Conservation (phyloP, 2,797 vertebrate genomes). For the Amblyraja radiata region DNA sequence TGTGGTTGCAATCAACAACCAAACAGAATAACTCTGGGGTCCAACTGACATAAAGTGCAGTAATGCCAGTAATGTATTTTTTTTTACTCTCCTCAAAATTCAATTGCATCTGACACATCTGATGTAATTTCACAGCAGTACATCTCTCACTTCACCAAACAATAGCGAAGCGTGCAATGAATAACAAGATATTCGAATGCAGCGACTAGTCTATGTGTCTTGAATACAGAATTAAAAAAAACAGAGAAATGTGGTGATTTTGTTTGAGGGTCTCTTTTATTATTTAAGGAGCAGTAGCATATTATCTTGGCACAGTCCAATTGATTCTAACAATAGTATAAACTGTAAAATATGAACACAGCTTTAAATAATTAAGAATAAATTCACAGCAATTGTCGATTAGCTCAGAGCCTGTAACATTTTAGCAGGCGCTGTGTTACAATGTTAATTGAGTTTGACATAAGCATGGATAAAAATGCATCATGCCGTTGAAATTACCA, state of each 20-base stretch:
- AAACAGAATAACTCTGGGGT: not conserved
- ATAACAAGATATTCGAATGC: conserved; percentile 28
- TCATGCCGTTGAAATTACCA: conserved; percentile 61
- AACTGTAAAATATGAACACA: conserved; percentile 47
- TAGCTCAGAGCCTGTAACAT: conserved; percentile 48
- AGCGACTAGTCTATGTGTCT: conserved; percentile 25
- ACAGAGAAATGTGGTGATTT: not conserved
- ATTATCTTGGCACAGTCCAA: conserved; percentile 47
- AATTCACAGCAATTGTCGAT: conserved; percentile 55
- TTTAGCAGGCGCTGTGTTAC: conserved; percentile 57
- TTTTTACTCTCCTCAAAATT: conserved; percentile 23
- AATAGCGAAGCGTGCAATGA: conserved; percentile 33
- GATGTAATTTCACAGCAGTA: conserved; percentile 38
- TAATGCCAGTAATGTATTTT: conserved; percentile 38
- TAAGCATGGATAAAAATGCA: conserved; percentile 64
- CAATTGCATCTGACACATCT: conserved; percentile 39
- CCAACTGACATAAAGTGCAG: conserved; percentile 29
- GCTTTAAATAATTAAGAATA: conserved; percentile 51
- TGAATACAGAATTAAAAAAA: conserved; percentile 19
- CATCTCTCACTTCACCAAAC: conserved; percentile 38
- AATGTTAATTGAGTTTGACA: conserved; percentile 73
- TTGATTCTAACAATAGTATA: conserved; percentile 47
- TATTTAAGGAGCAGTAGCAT: not conserved
- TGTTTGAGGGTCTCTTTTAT: conserved; percentile 14
- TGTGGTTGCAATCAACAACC: too few relatives aligned